Conservation (phyloP, 2,113 vertebrate genomes). For the Spea multiplicata region DNA sequence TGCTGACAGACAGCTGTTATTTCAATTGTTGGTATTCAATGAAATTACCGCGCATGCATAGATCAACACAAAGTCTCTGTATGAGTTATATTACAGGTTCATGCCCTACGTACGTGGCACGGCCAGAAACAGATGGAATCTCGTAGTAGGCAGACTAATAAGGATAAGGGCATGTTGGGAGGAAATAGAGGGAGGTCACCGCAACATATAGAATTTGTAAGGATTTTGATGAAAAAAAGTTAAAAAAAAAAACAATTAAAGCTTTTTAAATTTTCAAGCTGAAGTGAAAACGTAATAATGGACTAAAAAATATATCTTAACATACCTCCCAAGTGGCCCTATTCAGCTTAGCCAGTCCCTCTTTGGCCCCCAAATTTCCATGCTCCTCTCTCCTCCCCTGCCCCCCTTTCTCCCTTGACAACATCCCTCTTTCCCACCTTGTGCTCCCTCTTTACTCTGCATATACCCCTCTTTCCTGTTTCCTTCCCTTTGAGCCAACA, state of each 20-base stretch:
- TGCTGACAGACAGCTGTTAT: background rate
- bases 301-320: too few species aligned
- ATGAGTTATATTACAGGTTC: background rate
- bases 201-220: too few species aligned
- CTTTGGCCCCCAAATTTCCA: background rate
- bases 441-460: conserved; percentile 11
- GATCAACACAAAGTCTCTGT: background rate
- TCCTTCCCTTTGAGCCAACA: background rate
- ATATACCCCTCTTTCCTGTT: conserved; percentile 20
- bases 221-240: too few species aligned
- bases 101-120: background rate
- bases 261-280: too few species aligned
- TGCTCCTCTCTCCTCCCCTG: background rate
- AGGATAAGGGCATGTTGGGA: too few species aligned
- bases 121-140: too few species aligned
- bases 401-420: background rate
- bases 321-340: too few species aligned
- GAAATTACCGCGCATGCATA: background rate
- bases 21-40: background rate
- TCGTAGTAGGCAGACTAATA: too few species aligned
- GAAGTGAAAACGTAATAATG: too few species aligned
- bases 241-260: too few species aligned
- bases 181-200: too few species aligned
- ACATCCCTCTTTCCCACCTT: background rate
- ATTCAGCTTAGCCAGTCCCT: too few species aligned